phyloP scores from a whole-genome alignment of 2,888 invertebrate species.

The Oscheius sp. region DNA sequence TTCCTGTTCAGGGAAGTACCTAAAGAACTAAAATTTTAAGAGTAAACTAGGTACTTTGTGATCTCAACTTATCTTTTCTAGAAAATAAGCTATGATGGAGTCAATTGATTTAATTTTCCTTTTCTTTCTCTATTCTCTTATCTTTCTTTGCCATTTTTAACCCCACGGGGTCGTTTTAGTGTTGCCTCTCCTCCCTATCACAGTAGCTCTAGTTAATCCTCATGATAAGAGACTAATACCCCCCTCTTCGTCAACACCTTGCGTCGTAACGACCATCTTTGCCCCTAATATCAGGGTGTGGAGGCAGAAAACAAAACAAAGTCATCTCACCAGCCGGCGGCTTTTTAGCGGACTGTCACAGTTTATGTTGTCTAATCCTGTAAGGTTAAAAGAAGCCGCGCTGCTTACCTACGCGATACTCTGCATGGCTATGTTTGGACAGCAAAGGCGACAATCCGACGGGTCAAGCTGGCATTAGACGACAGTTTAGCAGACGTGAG shows the following conservation, averaged over 20 bases:
- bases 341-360: constrained; percentile 17
- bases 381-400: constrained; percentile 11
- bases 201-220: constrained; percentile 28
- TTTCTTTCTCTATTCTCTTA: neutral
- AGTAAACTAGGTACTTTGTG: too few relatives aligned
- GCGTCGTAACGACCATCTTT: neutral
- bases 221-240: constrained; percentile 19
- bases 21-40: too few relatives aligned
- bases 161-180: neutral
- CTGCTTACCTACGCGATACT: constrained; percentile 20
- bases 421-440: constrained; percentile 9
- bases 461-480: constrained; percentile 16
- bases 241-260: constrained; percentile 26
- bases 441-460: constrained; percentile 12
- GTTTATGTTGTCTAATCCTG: constrained; percentile 13
- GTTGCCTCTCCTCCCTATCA: constrained; percentile 20
- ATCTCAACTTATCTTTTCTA: too few relatives aligned
- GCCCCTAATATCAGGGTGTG: neutral
- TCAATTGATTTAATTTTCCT: too few relatives aligned
- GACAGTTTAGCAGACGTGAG: constrained; percentile 23
- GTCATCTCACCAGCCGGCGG: neutral
- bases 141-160: neutral
- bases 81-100: too few relatives aligned
- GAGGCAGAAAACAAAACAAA: neutral
- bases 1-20: too few relatives aligned